Evolutionary conservation across 1,140 invertebrate species (phyloP).

Genomic region (Homalodisca vitripennis): DNA sequence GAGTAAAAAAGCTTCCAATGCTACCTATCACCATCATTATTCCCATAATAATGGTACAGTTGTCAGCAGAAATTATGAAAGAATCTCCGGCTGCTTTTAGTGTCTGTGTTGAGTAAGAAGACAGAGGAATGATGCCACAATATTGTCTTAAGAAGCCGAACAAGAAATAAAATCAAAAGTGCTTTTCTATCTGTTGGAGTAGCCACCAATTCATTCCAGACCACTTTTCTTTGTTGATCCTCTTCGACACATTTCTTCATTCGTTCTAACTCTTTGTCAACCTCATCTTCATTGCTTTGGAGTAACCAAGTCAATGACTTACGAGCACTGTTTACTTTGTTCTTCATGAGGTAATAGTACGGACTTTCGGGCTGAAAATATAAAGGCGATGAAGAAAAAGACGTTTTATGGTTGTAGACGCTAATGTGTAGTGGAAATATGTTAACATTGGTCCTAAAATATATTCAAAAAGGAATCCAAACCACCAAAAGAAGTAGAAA

Average conservation of each 20-base stretch:
- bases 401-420: constrained; percentile 56
- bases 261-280: constrained; percentile 33
- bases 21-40: constrained; percentile 47
- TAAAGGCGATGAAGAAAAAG: constrained; percentile 67
- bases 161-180: constrained; percentile 36
- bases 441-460: constrained; percentile 67
- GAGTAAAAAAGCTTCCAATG: constrained; percentile 44
- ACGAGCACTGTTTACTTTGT: constrained; percentile 52
- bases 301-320: constrained; percentile 63
- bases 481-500: constrained; percentile 64
- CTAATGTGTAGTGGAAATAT: constrained; percentile 65
- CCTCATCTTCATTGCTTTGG: constrained; percentile 38
- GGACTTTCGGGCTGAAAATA: constrained; percentile 80
- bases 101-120: constrained; percentile 36
- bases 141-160: constrained; percentile 36
- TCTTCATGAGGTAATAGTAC: constrained; percentile 61
- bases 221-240: constrained; percentile 20
- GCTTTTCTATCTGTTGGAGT: constrained; percentile 34
- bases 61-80: constrained; percentile 32
- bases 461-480: constrained; percentile 77
- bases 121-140: constrained; percentile 37
- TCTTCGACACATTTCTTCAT: constrained; percentile 34
- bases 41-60: constrained; percentile 38
- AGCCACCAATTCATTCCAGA: constrained; percentile 33
- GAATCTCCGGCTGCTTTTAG: constrained; percentile 26